Evolutionary conservation across 1,140 invertebrate genomes (phyloP), one percentile per base, ranked within the genome.

Genomic region (Trichomalopsis sarcophagae): DNA sequence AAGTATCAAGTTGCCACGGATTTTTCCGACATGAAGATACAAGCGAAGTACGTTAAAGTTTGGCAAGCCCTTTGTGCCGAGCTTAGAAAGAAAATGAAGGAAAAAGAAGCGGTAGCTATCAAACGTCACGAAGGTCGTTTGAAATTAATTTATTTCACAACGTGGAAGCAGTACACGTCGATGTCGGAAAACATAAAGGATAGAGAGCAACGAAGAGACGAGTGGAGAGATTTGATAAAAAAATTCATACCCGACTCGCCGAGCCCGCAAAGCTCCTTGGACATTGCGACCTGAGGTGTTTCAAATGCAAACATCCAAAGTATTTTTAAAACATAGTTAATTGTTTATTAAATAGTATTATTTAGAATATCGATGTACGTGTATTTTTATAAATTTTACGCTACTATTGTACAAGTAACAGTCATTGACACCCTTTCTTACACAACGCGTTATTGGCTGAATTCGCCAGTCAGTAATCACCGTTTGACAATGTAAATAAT

Each of bases 161-260:
- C 73, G 50, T 93, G 91, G 92, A 90, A 85, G 44, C 89, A 78
- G 78, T 93, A 91, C 88, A 81, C 89, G 21, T 30, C 83, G 30
- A 89, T 93, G 2, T 84, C 87, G 6, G 89, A 88, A 21, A 87
- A 91, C n/a, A 77, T 93, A 11, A 87, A 87, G 55, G 90, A 92
- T 76, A 92, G 89, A 33, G 92, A 92, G 36, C 89, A 81, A 33
- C 87, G 89, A 40, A 92, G 89, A 80, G 81, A 91, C 0, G 84
- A 90, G 76, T 90, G 91, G 89, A 87, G 92, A 82, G 88, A 89
- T 77, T 82, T 93, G 9, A 91, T 93, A 9, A 90, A 90, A 85
- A 89, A 88, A 83, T 87, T 93, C 44, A 88, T 92, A 84, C 91
- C 92, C 73, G 91, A 92, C 86, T 85, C 91, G 81, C 89, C 92